A percentile compares a stretch with the other conserved stretches of the same genome.
These are phyloP conservation scores for Drosophila tani DNA, from an alignment of 1,140 invertebrate species.

Conservation along the genomic window DNA sequence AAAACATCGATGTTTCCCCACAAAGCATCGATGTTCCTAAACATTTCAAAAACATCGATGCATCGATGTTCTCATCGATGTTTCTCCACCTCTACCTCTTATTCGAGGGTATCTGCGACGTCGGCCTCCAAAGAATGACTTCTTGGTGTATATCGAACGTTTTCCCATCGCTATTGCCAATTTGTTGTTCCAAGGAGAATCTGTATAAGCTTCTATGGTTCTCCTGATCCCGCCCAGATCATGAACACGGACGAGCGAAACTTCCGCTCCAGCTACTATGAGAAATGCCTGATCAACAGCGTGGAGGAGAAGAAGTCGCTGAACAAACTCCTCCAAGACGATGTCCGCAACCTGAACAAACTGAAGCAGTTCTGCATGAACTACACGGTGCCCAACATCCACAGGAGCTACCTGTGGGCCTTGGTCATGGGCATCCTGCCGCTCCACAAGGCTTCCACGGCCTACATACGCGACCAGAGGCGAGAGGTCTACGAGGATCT, in stretches of 20 bases:
- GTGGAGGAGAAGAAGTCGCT: conserved; percentile 97
- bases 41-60: too few relatives aligned
- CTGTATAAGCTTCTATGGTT: not conserved
- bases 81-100: too few relatives aligned
- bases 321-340: conserved; percentile 95
- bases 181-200: not conserved
- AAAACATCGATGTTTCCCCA: too few relatives aligned
- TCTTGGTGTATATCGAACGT: not conserved
- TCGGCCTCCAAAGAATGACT: not conserved
- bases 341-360: conserved; percentile 92
- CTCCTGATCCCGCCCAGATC: not conserved
- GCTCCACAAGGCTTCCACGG: conserved; percentile 90
- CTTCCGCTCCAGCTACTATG: conserved; percentile 95
- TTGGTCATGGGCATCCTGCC: conserved; percentile 90
- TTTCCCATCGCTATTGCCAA: conserved; percentile 17
- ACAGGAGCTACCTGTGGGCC: conserved; percentile 94
- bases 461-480: conserved; percentile 90
- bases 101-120: not conserved
- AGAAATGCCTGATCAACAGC: conserved; percentile 91
- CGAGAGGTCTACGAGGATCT: conserved; percentile 91
- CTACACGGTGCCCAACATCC: conserved; percentile 93
- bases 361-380: conserved; percentile 93
- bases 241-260: conserved; percentile 91
- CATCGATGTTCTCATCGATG: too few relatives aligned
- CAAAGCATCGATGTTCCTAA: too few relatives aligned